Base-by-base conservation (phyloP, 92 coral and sea anemone genomes). In the Zoanthus gigantus region DNA sequence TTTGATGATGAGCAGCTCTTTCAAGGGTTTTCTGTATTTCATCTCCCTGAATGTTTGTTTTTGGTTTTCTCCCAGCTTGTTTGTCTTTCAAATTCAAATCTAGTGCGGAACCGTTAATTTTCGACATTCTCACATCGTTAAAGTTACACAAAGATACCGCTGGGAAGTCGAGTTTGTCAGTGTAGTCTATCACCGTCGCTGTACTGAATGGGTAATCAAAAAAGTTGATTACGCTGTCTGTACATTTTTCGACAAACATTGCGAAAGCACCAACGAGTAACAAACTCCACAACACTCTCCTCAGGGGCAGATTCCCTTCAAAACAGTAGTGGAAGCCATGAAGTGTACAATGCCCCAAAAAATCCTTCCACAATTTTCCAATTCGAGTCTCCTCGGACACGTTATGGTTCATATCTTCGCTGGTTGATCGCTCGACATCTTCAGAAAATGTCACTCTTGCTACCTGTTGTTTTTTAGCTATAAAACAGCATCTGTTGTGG, bases 251-350 rank as follows among this genome's bases (percentile, higher is more conserved):
- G 56, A 95, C 89, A 80, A 91, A 95, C 83, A 95, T 77, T 14
- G 94, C 89, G 32, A 95, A 91, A 4, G 98, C 98, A 5, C 96
- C 93, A 46, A 95, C 82, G 23, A 95, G 86, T 46, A 95, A 68
- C 48, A 95, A 44, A 54, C 91, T 93, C 98, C 98, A 95, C 56
- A 95, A n/a, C 44, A 95, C 74, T 18, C 98, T 86, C 2, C 98
- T 87, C 29, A 93, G 50, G 9, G 95, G 98, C 50, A 95, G 92
- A 29, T 95, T 90, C 16, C 96, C 96, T 5, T 94, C 89, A 77
- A 95, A 95, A 87, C 98, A 95, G 78, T 89, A 93, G 82, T 95
- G 98, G 82, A 95, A 95, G 11, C 98, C 98, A 54, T 95, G 98
- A 6, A 95, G 86, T 2, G 98, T 95, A 61, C 96, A 95, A 32